phyloP scores from a whole-genome alignment of 2,113 vertebrate genomes.

The Natator depressus region DNA sequence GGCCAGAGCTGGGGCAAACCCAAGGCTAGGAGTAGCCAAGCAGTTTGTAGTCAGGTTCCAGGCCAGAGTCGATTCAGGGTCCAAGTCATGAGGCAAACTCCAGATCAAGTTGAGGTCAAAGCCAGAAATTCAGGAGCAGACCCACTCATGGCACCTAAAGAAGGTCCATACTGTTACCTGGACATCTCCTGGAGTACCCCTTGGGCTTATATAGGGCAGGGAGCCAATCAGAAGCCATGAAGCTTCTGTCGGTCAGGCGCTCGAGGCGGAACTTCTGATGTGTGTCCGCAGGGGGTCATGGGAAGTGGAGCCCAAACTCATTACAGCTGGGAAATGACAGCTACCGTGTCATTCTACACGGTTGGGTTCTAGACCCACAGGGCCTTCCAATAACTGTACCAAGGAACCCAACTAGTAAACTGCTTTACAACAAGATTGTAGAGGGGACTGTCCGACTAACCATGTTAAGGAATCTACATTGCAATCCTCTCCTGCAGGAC shows the following conservation, averaged over 20 bases:
- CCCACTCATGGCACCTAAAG: not conserved
- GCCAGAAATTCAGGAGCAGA: not conserved
- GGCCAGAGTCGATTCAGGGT: not conserved
- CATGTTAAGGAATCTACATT: not conserved
- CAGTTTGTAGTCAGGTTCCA: not conserved
- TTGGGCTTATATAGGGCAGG: not conserved
- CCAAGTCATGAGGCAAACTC: not conserved
- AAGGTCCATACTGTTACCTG: not conserved
- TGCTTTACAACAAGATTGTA: not conserved
- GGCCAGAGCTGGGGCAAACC: not conserved
- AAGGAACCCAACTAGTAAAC: not conserved
- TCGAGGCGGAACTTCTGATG: not conserved
- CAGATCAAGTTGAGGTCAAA: not conserved
- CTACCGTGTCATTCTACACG: not conserved
- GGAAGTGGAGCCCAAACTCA: not conserved
- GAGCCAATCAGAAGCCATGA: not conserved
- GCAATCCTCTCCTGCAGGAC: not conserved
- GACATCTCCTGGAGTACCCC: not conserved
- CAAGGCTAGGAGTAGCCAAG: not conserved
- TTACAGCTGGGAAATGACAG: not conserved
- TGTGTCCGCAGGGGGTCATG: not conserved
- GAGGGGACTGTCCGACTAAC: not conserved
- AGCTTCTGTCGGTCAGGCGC: not conserved
- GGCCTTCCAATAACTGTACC: accelerated
- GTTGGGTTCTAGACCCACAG: not conserved